Evolutionary conservation across 2,888 invertebrate species (phyloP).

Genomic region (Megaustenia siamemsis): DNA sequence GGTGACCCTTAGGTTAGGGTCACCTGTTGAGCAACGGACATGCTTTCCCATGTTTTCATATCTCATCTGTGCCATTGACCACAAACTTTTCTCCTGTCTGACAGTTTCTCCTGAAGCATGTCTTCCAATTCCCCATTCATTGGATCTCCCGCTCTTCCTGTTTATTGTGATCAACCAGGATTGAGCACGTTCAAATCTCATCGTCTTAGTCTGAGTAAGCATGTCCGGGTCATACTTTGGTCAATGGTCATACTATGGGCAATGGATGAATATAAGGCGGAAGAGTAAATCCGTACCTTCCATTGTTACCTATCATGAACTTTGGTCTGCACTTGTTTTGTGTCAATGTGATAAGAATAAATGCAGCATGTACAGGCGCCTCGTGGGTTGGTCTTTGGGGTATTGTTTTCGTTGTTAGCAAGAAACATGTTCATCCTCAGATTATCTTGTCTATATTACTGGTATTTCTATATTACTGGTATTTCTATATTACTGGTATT

Average conservation of each 20-base stretch:
- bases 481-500: no score
- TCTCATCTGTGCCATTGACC: neutral
- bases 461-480: no score
- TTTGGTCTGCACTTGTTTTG: no score
- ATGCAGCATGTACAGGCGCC: no score
- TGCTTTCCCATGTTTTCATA: slow-evolving; percentile 34
- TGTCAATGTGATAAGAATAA: no score
- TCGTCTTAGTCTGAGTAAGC: slow-evolving; percentile 7
- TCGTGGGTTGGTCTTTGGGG: no score
- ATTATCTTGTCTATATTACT: no score
- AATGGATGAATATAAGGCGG: neutral
- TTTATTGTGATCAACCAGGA: neutral
- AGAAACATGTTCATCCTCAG: no score
- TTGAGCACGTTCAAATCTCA: neutral
- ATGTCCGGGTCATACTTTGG: slow-evolving; percentile 18
- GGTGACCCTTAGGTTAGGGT: slow-evolving; percentile 39
- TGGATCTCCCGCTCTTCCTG: slow-evolving; percentile 17
- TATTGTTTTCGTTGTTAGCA: no score
- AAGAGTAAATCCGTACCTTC: neutral
- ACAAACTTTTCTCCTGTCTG: neutral
- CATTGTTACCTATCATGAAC: no score
- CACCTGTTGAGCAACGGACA: slow-evolving; percentile 53
- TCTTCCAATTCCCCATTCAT: neutral
- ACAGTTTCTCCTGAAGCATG: neutral
- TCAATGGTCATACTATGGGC: slow-evolving; percentile 13